Evolutionary conservation across 2,888 invertebrate genomes (phyloP).

Genomic region (Drosophila macrospina): DNA sequence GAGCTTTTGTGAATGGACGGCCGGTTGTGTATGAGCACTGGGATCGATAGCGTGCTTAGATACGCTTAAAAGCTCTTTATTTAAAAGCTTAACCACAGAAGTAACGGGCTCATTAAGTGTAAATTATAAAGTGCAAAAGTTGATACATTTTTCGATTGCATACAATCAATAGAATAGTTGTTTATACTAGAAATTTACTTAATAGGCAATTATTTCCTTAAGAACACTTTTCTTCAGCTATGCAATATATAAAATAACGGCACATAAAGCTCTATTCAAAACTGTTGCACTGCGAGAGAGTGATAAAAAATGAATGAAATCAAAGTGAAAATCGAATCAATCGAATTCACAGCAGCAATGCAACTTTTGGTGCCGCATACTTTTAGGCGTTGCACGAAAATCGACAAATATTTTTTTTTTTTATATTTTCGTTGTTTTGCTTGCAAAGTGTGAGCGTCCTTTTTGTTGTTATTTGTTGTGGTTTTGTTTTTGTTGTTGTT

Average conservation of each 20-base stretch:
- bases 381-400: slow-evolving; percentile 51
- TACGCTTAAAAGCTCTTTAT: no score
- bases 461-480: background rate
- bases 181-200: no score
- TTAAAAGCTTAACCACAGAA: no score
- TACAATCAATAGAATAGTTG: no score
- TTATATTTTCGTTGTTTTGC: background rate
- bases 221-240: no score
- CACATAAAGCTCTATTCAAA: background rate
- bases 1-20: no score
- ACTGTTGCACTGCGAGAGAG: background rate
- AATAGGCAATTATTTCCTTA: no score
- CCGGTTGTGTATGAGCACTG: no score
- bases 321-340: background rate
- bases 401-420: background rate
- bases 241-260: background rate
- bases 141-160: no score
- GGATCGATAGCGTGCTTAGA: no score
- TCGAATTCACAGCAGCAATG: background rate
- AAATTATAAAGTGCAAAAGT: no score
- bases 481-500: background rate
- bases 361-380: slow-evolving; percentile 40
- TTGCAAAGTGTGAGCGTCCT: slow-evolving; percentile 10
- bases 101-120: no score
- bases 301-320: background rate